Base-by-base conservation (phyloP, 2,888 invertebrate genomes). In the Hylaea fasciaria region DNA sequence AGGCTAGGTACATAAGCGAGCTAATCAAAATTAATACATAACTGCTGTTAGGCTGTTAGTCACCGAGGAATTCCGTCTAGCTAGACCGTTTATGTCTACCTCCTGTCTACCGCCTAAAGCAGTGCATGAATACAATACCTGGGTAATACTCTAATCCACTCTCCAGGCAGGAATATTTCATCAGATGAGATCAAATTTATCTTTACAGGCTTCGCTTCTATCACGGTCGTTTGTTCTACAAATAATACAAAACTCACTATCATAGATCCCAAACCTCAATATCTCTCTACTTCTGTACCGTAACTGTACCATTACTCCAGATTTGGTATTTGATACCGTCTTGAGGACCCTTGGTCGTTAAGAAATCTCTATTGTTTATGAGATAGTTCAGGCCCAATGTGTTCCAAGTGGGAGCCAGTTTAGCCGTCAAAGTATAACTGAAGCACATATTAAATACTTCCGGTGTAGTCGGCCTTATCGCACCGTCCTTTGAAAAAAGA, bases 361-460 rank as follows among this genome's bases (percentile, higher is more conserved):
- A 68, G 66, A 92, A 92, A 65, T 89, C 78, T 73, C 92, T 86
- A 62, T 90, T 88, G 65, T 89, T 89, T 44, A 92, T 78, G 12
- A 87, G 76, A 66, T 89, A 86, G 64, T 82, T 77, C 39, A 69
- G 73, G 37, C 85, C 87, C 22, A 92, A 56, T 0, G 73, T 74
- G 70, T 89, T 91, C 90, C 91, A 92, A 7, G 64, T 46, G 1
- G 92, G 92, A 29, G 91, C 90, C 1, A 91, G 68, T 76, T 83
- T 87, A 43, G 92, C 92, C 0, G 80, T 82, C 77, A 91, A 74
- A 22, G 92, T 89, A 66, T 91, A 92, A 59, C 74, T 74, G 63
- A 91, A 91, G 76, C 91, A 91, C 75, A 80, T 80, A 68, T 82
- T 72, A 65, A 80, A 89, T 37, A 83, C 76, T 57, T 90, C 88